These are phyloP conservation scores for Drosophila macrospina DNA, from an alignment of 2,888 invertebrate species.

Conservation along the genomic window DNA sequence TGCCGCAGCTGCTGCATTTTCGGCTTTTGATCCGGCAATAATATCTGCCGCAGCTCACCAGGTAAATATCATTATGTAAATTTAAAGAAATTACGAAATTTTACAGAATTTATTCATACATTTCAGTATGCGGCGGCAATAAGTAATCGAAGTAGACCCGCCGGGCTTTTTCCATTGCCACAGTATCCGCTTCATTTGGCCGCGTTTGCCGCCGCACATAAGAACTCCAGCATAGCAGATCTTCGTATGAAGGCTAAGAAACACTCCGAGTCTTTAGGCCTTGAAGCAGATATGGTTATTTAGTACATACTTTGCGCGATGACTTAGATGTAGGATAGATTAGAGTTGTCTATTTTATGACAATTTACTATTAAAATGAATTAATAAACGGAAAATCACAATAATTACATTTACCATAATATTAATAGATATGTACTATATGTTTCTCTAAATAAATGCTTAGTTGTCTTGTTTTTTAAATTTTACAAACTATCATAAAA, in stretches of 20 bases:
- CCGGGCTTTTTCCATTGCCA: constrained; percentile 88
- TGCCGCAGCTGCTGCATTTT: constrained; percentile 87
- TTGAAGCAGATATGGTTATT: constrained; percentile 76
- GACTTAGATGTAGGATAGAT: constrained; percentile 40
- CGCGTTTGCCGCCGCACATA: constrained; percentile 92
- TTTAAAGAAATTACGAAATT: not conserved
- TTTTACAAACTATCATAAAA: not conserved
- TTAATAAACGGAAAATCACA: constrained; percentile 35
- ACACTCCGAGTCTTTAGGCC: constrained; percentile 94
- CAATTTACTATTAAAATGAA: constrained; percentile 44
- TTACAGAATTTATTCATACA: too few relatives aligned
- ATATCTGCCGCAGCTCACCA: constrained; percentile 93
- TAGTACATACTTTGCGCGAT: constrained; percentile 50
- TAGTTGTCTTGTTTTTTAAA: constrained; percentile 58
- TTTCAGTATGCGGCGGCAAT: constrained; percentile 88
- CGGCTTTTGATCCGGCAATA: constrained; percentile 93
- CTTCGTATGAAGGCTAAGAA: constrained; percentile 96
- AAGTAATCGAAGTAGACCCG: constrained; percentile 86
- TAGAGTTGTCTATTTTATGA: constrained; percentile 55
- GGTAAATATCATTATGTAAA: constrained; percentile 84
- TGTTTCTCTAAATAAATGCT: constrained; percentile 57
- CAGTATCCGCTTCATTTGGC: constrained; percentile 91
- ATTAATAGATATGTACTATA: constrained; percentile 41
- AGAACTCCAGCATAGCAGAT: constrained; percentile 97
- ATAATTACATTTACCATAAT: constrained; percentile 54